Percentiles rank a stretch among this genome's conserved stretches.
Evolutionary conservation across 2,888 invertebrate genomes (phyloP).

Genomic region (Nyleta sp.): DNA sequence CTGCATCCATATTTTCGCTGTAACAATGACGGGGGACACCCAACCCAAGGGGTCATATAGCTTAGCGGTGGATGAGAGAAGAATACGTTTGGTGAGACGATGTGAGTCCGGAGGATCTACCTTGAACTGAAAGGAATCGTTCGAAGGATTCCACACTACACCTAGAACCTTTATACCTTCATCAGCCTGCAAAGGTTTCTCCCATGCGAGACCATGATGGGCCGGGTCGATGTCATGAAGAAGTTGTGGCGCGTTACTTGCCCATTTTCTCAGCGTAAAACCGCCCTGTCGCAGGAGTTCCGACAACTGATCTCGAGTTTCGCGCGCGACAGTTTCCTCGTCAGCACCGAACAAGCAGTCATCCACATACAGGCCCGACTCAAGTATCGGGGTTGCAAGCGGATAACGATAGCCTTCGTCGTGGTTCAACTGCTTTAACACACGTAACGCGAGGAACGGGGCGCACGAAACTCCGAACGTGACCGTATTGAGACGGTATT

Average conservation of each 20-base stretch:
- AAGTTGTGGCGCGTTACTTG: too few relatives aligned
- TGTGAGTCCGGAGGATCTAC: neutral
- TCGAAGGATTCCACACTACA: neutral
- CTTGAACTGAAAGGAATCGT: neutral
- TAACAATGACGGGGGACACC: neutral
- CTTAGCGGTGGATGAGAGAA: neutral
- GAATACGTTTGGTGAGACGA: neutral
- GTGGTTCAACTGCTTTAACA: neutral
- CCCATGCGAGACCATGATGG: too few relatives aligned
- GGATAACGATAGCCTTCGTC: neutral
- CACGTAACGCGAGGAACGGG: neutral
- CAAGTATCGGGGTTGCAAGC: neutral
- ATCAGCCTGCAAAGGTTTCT: too few relatives aligned
- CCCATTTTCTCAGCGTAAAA: neutral
- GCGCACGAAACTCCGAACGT: neutral
- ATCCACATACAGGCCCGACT: neutral
- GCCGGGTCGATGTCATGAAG: too few relatives aligned
- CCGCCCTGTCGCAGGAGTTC: neutral
- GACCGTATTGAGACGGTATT: neutral
- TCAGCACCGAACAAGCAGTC: neutral
- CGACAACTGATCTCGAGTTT: neutral
- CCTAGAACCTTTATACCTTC: neutral
- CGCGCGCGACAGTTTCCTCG: neutral
- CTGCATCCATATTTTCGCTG: constrained; percentile 10
- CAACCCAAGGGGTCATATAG: constrained; percentile 3